These are phyloP conservation scores for Pectinophora gossypiella DNA, from an alignment of 1,140 invertebrate species.

Conservation along the genomic window DNA sequence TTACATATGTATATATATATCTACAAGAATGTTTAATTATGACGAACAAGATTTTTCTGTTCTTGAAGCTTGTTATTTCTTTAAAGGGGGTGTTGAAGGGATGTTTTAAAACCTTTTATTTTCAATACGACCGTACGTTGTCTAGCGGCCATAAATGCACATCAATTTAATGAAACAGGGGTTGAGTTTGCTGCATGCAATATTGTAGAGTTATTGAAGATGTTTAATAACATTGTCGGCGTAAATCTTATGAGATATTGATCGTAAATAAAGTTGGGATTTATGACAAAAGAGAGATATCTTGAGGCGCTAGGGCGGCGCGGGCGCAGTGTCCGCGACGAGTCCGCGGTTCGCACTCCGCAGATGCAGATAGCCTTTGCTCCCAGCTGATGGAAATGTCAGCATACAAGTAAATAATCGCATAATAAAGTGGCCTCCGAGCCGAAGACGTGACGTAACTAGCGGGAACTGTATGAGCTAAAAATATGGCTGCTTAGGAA, in stretches of 20 bases:
- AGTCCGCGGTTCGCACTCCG: neutral
- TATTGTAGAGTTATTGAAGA: conserved; percentile 4
- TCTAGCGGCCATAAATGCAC: no score
- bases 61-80: no score
- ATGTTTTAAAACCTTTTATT: no score
- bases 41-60: no score
- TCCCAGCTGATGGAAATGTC: conserved; percentile 31
- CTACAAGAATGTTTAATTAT: no score
- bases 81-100: no score
- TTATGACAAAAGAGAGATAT: conserved; percentile 54
- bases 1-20: no score
- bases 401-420: conserved; percentile 33
- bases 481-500: no score
- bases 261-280: conserved; percentile 59
- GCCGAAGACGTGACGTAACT: conserved; percentile 6
- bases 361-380: conserved; percentile 27
- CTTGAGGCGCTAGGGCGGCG: conserved; percentile 20
- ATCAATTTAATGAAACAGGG: neutral
- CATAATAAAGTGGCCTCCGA: conserved; percentile 19
- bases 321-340: neutral
- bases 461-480: neutral
- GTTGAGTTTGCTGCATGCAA: neutral
- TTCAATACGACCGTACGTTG: no score
- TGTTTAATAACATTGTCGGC: conserved; percentile 38
- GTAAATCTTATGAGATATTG: conserved; percentile 58